Evolutionary conservation across 1,140 invertebrate genomes (phyloP), one percentile per base, ranked within the genome.

Genomic region (Zaprionus gabonicus): DNA sequence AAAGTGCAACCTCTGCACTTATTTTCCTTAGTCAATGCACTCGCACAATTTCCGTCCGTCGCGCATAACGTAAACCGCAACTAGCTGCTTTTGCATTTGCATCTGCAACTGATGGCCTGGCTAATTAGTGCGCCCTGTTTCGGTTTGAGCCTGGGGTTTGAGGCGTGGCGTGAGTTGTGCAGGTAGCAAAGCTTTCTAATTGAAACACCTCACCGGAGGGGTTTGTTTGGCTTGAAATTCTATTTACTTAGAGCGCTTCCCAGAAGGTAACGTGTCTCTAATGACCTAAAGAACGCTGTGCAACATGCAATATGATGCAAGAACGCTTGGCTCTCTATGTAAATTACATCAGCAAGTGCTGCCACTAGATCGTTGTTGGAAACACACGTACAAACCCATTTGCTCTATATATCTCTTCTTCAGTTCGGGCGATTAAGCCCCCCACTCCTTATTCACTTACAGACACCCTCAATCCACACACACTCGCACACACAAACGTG

Each of bases 191-290:
- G 57, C 36, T 56, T 25, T 41, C 38, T 58, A 66, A 76, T 57
- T 76, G 74, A 71, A 76, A 55, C 62, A 76, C 69, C 69, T 76
- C 31, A 34, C 9, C 12, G 20, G n/a, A 23, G 56, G 23, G 15
- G 28, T 53, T 59, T 53, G 36, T 59, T 59, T 46, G 27, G 13
- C 41, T 41, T 59, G 38, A 12, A 51, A 66, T 57, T 59, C 17
- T 17, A 55, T 67, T 59, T n/a, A 27, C 34, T 38, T 28, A 66
- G 27, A 38, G 20, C 46, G 25, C 17, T 23, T 20, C 46, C 17
- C 31, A 4, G 7, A 15, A 15, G 53, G 15, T 41, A 12, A 66
- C 41, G 20, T 20, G 25, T 64, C 28, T 15, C 44, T 51, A 51
- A 51, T 53, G 23, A 34, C 13, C 46, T 38, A 25, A 49, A 20